phyloP scores from a whole-genome alignment of 2,797 vertebrate genomes.

The Hybognathus amarus region DNA sequence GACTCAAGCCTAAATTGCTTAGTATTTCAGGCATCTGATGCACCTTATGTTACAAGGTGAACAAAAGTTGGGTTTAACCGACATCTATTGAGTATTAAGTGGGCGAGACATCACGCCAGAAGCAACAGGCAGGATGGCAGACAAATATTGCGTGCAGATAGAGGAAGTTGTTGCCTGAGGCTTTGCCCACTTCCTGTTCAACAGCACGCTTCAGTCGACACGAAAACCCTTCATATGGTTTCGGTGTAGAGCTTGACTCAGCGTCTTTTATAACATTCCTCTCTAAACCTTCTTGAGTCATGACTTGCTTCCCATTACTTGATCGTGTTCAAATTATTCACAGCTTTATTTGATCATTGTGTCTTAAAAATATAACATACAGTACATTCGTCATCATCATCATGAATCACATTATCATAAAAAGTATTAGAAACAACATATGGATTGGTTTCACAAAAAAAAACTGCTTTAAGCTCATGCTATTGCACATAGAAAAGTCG shows the following conservation, averaged over 20 bases:
- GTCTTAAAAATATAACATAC: constrained; percentile 64
- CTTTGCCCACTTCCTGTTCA: constrained; percentile 69
- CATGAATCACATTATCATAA: constrained; percentile 52
- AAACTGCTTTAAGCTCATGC: constrained; percentile 69
- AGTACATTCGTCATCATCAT: constrained; percentile 52
- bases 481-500: constrained; percentile 58
- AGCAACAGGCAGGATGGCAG: not conserved
- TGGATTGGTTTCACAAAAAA: constrained; percentile 39
- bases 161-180: constrained; percentile 46
- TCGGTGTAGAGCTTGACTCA: constrained; percentile 60
- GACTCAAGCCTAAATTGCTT: not conserved
- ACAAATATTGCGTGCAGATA: constrained; percentile 14
- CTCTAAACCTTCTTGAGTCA: constrained; percentile 5
- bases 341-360: constrained; percentile 80
- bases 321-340: constrained; percentile 68
- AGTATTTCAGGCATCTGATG: not conserved
- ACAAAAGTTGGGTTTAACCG: not conserved
- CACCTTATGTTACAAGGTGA: not conserved
- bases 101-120: not conserved
- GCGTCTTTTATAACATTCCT: not conserved
- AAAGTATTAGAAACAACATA: constrained; percentile 59
- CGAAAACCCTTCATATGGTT: constrained; percentile 40
- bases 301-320: constrained; percentile 9
- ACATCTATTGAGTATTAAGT: not conserved
- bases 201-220: constrained; percentile 41